A percentile compares a stretch with the other conserved stretches of the same genome.
phyloP scores from a whole-genome alignment of 2,113 vertebrate genomes.

The Haemorhous mexicanus region DNA sequence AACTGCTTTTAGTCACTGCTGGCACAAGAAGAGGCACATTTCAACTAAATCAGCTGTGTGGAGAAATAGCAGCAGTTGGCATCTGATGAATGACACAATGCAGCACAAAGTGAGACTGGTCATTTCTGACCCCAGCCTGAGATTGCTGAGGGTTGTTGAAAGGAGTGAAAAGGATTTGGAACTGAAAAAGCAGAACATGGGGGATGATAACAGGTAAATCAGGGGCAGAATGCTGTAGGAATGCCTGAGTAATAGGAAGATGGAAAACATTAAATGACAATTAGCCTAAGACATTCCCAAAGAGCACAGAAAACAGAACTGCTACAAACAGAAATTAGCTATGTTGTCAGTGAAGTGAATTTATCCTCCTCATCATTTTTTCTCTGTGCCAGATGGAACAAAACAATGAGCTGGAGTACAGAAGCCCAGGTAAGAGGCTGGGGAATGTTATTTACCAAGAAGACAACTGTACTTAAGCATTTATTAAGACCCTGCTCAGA shows the following conservation, averaged over 20 bases:
- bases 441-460: neutral
- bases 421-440: neutral
- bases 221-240: neutral
- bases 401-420: neutral
- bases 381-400: neutral
- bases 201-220: neutral
- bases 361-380: neutral
- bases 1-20: neutral
- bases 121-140: neutral
- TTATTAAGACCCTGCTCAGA: neutral
- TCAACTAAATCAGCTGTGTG: neutral
- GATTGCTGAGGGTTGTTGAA: neutral
- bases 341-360: neutral
- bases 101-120: neutral
- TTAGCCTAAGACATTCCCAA: neutral
- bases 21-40: neutral
- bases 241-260: neutral
- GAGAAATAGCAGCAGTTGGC: neutral
- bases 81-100: neutral
- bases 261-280: neutral
- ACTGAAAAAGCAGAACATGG: neutral
- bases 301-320: neutral
- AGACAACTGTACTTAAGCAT: neutral
- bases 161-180: neutral
- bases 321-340: neutral